Base-by-base conservation (phyloP, 2,888 invertebrate species). In the Drosophila tanythrix region DNA sequence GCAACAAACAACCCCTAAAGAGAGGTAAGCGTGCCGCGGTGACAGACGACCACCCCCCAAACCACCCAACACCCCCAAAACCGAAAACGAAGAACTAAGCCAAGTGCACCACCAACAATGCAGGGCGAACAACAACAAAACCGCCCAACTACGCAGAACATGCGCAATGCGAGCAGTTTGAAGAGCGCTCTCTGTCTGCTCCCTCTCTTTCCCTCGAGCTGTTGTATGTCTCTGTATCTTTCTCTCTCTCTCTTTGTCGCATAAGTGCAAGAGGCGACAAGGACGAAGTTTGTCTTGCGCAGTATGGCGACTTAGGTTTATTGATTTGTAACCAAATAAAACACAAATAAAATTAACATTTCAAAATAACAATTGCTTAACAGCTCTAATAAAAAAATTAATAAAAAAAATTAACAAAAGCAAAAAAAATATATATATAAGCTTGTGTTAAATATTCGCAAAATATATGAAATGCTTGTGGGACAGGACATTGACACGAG, bases 1-100 rank as follows among this genome's bases (percentile, higher is more conserved):
- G 90, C 87, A 87, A 85, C 88, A 85, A 85, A 72, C 85, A 77
- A 85, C 85, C 85, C 85, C 62, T 86, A 85, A 83, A 60, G 59
- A 21, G 48, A 27, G 56, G 76, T 74, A 77, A 79, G 76, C 69
- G 79, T 74, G 74, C 51, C 74, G 74, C 74, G 74, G 63, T 71
- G 63, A 48, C 58, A 64, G 50, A 15, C 57, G 53, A 27, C 60
- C 35, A 33, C 62, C 58, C 35, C 33, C 36, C 59, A 58, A 38
- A 56, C 65, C 58, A 55, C 38, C 46, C 69, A 59, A 46, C 69
- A 69, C 69, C 57, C 50, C 40, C 40, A 40, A 61, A 70, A 59
- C 64, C 63, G 76, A 75, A 72, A 58, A 51, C 18, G 29, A 56
- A 38, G 27, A 57, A 76, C 83, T 85, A 83, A 83, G 87, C 87